Base-by-base conservation (phyloP, 2,888 invertebrate species). In the Spialia ferax region DNA sequence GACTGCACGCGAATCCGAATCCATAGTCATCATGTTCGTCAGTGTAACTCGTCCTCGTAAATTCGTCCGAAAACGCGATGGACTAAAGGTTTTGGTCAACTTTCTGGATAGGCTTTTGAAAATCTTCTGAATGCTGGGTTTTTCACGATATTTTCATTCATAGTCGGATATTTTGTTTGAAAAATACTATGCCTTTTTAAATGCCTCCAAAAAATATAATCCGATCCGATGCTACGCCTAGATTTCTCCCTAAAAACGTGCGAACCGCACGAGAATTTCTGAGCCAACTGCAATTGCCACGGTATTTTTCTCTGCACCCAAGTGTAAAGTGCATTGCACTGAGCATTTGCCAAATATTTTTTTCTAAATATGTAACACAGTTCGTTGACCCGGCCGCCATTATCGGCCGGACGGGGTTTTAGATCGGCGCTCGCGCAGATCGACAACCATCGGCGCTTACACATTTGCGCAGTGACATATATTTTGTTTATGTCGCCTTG, bases 331-430 rank as follows among this genome's bases (percentile, higher is more conserved):
- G 80, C 85, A 82, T 77, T 79, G 82, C 81, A 86, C 88, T 85
- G 90, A 83, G 83, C 90, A 89, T 91, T 93, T 93, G 93, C 92
- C 92, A 93, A 93, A 92, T 91, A 91, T 93, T 93, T 93, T 93
- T 93, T 93, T 93, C 93, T 93, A 93, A 93, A 93, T 93, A 93
- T 93, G 93, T 90, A 89, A 87, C 88, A 71, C 72, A 75, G 86
- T 79, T 76, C 91, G 75, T 80, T 81, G 80, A 88, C 85, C 92
- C 82, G 80, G 76, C 42, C 81, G 87, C 87, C 90, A 90, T 89
- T 91, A 92, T 91, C 91, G 89, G 82, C 81, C 86, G 86, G 87
- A 82, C 85, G 87, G 85, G 81, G 88, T 88, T 87, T 90, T 91
- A 91, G 92, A 91, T 86, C 88, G 86, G 80, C 85, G 86, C 86